A percentile compares a stretch with the other conserved stretches of the same genome.
phyloP scores from a whole-genome alignment of 2,113 vertebrate genomes.

The Indicator indicator region DNA sequence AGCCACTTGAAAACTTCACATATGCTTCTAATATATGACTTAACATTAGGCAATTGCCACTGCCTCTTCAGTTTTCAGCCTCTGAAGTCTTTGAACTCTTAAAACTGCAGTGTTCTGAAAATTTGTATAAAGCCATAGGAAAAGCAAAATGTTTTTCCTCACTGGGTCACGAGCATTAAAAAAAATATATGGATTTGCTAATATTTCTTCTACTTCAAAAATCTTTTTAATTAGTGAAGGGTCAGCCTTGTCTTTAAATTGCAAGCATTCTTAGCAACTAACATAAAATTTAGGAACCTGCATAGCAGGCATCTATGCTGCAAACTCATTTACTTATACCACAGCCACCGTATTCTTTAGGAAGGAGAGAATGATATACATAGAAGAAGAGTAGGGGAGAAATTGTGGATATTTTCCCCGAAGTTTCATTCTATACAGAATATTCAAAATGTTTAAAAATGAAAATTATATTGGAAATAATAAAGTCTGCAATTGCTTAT shows the following conservation, averaged over 20 bases:
- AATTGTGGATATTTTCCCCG: rapidly evolving
- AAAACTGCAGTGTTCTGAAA: constrained; percentile 53
- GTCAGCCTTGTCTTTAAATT: background rate
- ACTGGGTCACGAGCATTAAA: background rate
- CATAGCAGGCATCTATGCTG: background rate
- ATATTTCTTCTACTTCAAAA: background rate
- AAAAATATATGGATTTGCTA: background rate
- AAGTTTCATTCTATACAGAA: background rate
- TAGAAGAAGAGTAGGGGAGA: background rate
- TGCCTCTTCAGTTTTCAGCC: constrained; percentile 53
- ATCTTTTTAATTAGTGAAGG: background rate
- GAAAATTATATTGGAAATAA: background rate
- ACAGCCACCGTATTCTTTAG: background rate
- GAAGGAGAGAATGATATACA: background rate
- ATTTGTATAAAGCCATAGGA: constrained; percentile 40
- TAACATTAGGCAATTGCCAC: constrained; percentile 60
- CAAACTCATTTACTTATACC: background rate
- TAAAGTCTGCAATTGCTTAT: background rate
- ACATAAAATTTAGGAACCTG: background rate
- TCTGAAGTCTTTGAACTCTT: constrained; percentile 56
- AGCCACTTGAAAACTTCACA: constrained; percentile 54
- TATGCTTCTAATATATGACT: constrained; percentile 69
- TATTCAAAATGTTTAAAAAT: background rate
- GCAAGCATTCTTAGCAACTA: background rate
- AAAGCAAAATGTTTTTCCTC: constrained; percentile 25